A percentile compares a stretch with the other conserved stretches of the same genome.
Conservation (phyloP, 2,797 vertebrate genomes). For the Petrocephalus schoutedeni region DNA sequence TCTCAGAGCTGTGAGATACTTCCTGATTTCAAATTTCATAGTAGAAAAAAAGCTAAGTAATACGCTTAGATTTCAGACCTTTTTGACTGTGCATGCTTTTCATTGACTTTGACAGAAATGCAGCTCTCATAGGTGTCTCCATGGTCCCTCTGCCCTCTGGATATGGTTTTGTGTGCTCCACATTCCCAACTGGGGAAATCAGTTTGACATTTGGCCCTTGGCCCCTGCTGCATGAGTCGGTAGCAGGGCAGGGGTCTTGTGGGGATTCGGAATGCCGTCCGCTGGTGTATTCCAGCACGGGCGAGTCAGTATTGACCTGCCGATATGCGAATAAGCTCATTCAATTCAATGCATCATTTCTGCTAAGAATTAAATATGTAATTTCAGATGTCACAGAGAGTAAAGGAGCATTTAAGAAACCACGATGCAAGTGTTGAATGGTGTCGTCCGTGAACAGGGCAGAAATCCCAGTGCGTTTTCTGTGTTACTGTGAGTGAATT, state of each 20-base stretch:
- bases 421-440: neutral
- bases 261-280: neutral
- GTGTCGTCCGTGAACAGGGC: neutral
- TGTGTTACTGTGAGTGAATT: neutral
- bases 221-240: neutral
- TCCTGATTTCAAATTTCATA: neutral
- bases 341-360: too few relatives aligned
- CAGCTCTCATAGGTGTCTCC: neutral
- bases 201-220: neutral
- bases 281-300: neutral
- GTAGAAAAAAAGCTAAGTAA: neutral
- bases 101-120: constrained; percentile 10
- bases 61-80: neutral
- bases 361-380: too few relatives aligned
- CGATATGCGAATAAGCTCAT: too few relatives aligned
- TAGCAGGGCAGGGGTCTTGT: neutral
- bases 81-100: constrained; percentile 2
- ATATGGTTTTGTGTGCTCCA: constrained; percentile 4
- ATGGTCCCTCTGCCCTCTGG: neutral
- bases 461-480: neutral
- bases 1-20: neutral
- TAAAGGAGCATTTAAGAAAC: neutral
- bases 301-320: neutral
- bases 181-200: constrained; percentile 7
- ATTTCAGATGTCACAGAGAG: neutral